Percentiles rank a stretch among this genome's conserved stretches.
phyloP scores from a whole-genome alignment of 2,888 invertebrate species.

The Entomobrya proxima region DNA sequence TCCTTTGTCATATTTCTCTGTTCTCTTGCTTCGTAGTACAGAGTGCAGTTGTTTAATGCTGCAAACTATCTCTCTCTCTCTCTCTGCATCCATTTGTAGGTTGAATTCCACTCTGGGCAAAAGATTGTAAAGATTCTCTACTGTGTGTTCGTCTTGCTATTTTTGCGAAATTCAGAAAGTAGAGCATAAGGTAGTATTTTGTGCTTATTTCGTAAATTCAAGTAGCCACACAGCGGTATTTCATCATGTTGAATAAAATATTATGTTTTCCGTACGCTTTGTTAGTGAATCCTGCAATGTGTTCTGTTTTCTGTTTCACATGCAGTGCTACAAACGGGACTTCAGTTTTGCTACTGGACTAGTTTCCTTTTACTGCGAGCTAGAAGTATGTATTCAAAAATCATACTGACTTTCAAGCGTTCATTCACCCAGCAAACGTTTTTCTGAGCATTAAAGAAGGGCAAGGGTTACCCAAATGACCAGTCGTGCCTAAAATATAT shows the following conservation, averaged over 20 bases:
- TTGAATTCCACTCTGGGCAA: not conserved
- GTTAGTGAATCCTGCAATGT: not conserved
- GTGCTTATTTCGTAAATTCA: not conserved
- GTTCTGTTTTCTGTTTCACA: too few species aligned
- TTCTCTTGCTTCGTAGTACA: not conserved
- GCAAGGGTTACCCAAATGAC: too few species aligned
- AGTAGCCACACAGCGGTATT: not conserved
- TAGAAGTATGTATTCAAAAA: too few species aligned
- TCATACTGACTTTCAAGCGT: too few species aligned
- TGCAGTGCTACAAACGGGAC: too few species aligned
- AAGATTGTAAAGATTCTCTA: too few species aligned
- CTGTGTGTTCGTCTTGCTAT: not conserved
- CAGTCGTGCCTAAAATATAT: too few species aligned
- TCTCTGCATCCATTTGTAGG: not conserved
- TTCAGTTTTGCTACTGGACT: too few species aligned
- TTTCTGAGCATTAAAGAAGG: too few species aligned
- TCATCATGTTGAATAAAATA: conserved; percentile 35
- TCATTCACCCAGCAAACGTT: too few species aligned
- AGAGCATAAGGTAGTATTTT: not conserved
- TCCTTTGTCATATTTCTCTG: conserved; percentile 20
- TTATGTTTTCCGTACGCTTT: not conserved
- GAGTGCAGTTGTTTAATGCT: not conserved
- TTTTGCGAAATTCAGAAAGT: conserved; percentile 1
- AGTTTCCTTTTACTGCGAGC: too few species aligned
- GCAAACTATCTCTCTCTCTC: not conserved